Base-by-base conservation (phyloP, 2,797 vertebrate species). In the Myotis pilosus region DNA sequence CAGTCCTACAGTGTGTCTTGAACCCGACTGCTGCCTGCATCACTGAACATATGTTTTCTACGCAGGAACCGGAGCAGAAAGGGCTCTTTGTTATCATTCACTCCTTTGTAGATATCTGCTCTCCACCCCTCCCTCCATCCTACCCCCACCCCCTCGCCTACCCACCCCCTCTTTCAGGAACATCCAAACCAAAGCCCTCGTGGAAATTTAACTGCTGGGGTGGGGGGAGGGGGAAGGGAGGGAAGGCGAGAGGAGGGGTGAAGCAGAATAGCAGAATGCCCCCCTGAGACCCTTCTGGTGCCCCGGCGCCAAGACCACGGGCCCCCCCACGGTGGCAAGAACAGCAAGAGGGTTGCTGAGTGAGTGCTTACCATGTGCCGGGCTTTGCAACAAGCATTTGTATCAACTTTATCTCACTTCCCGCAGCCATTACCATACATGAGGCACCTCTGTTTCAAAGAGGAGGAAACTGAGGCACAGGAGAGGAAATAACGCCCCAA, bases 41-140 rank as follows among this genome's bases (percentile, higher is more conserved):
- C 98, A 98, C 98, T 98, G 99, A 99, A 99, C 99, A 99, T 99
- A 99, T 99, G 99, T 99, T 99, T 99, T 99, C 98, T 98, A 98
- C 98, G 97, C 98, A 98, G 97, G 98, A 99, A 99, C 98, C 99
- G 98, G 99, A 98, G 99, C 99, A 99, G 98, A 99, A 99, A 98
- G 97, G 98, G 97, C 96, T 98, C 98, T 99, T 99, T 99, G 99
- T 99, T 98, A 96, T 91, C 98, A 98, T 98, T 98, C 98, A 98
- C 97, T 98, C 97, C 97, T 98, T 99, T 98, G 98, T 98, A 94
- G 87, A 89, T 97, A 94, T 95, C 97, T 96, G 97, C 90, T 96
- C 96, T 97, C 57, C 57, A 60, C 57, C 22, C 8, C 47, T 13
- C 53, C 22, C 9, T 2, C 53, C 49, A 38, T 38, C 38, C 38